Base-by-base conservation (phyloP, 2,888 invertebrate species). In the Tiliacea aurago region DNA sequence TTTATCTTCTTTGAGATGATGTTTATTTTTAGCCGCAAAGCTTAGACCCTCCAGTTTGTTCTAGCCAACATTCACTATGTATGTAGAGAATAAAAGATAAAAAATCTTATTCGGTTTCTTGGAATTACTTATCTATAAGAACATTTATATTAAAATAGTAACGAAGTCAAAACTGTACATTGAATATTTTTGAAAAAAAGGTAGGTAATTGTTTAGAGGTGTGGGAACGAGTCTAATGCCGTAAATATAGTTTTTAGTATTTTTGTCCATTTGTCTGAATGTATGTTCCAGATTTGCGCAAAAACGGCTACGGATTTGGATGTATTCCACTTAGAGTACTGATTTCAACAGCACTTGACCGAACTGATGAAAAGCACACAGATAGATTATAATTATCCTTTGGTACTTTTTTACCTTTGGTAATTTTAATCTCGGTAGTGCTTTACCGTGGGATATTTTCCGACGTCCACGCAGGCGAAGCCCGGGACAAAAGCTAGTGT, bases 21-120 rank as follows among this genome's bases (percentile, higher is more conserved):
- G 73, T 84, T 84, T 84, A 74, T 81, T 73, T 76, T 78, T 28
- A 56, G 68, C 71, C 59, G 28, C 41, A 18, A 63, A 66, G 69
- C 59, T 70, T 43, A 45, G 59, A 70, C 58, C 76, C 51, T 73
- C 15, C n/a, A 49, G 56, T 55, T 70, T 47, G 51, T 33, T 61
- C 53, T 59, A 49, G 45, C 51, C 15, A 61, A 68, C 45, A 61
- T 72, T 45, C 23, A 58, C 55, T 33, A 28, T 33, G 10, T 67
- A 63, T 70, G 9, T 33, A 45, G 6, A 43, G 20, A 43, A 70
- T 67, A 37, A 70, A 51, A 55, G 3, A 56, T 55, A 23, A 28
- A 23, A 28, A 23, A 51, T 58, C 49, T 55, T 59, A 11, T 45
- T 59, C 23, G 10, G 1, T 59, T 80, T 56, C 20, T 63, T 55